These are phyloP conservation scores for Notarius quadriscutis DNA, from an alignment of 2,113 vertebrate species.

Conservation along the genomic window DNA sequence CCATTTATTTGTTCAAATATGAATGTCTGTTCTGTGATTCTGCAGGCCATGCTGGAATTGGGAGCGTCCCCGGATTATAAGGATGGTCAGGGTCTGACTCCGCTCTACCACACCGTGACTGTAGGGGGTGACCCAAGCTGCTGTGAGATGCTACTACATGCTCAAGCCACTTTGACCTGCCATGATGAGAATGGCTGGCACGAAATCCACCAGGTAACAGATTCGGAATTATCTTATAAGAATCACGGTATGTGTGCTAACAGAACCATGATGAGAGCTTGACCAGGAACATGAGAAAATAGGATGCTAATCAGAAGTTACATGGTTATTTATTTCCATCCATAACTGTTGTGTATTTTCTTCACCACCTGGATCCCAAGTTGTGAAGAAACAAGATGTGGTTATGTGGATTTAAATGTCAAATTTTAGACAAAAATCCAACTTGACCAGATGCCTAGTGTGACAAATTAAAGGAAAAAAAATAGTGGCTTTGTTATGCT, in stretches of 20 bases:
- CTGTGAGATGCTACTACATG: slow-evolving; percentile 80
- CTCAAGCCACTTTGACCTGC: slow-evolving; percentile 76
- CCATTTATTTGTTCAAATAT: background rate
- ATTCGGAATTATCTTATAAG: background rate
- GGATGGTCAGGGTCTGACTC: slow-evolving; percentile 82
- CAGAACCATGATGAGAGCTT: background rate
- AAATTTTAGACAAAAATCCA: background rate
- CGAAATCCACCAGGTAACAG: slow-evolving; percentile 83
- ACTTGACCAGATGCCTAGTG: background rate
- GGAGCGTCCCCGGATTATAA: slow-evolving; percentile 85
- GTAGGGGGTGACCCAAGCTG: slow-evolving; percentile 84
- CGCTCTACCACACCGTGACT: slow-evolving; percentile 81
- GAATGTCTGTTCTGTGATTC: background rate
- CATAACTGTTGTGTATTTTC: background rate
- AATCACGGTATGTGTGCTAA: background rate
- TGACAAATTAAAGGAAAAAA: background rate
- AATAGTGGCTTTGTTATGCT: background rate
- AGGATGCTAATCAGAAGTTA: background rate
- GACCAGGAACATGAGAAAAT: background rate
- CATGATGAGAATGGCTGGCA: slow-evolving; percentile 86
- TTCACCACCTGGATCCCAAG: background rate
- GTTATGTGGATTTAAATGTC: background rate
- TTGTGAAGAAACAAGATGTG: background rate
- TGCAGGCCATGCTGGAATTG: slow-evolving; percentile 73
- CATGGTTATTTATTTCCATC: background rate